Evolutionary conservation across 2,797 vertebrate genomes (phyloP), one percentile per base, ranked within the genome.

Genomic region (Nothura maculosa): DNA sequence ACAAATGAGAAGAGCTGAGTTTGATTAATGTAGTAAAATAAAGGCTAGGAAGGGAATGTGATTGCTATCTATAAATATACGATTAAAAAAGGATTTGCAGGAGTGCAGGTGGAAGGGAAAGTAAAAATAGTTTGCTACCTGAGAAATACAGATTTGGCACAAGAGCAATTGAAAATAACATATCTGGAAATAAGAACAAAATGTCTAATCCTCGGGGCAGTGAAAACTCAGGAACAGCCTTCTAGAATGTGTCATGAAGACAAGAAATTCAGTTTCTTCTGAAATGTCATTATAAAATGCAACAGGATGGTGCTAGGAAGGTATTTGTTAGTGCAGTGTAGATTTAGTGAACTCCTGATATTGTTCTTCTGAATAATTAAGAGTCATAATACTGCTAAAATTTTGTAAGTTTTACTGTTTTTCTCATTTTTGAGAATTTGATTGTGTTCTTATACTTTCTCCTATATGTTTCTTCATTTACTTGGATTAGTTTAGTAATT

Each of bases 21-120:
- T 86, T 93, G 90, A 92, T 89, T 92, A 81, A 10, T 11, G 24
- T 40, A 74, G 12, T 43, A 63, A 78, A 85, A 87, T 40, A 85
- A 85, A 90, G 80, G 21, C 27, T 63, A 36, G 57, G 68, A 58
- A 55, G 12, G 58, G 10, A 61, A 57, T 78, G 68, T 79, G 81
- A 91, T 69, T 91, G 45, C 60, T 61, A 18, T 60, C 36, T 52
- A 10, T 66, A 93, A 90, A 61, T 10, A 20, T 12, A 80, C 18
- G 40, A 54, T 77, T 24, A 78, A 32, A 66, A 32, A 36, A 75
- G 36, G 32, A 54, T 22, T 11, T 30, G 25, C 72, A 13, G 40
- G 34, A 52, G 7, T 6, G 20, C 57, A 48, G 6, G 10, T 24
- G 61, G 36, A 38, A 7, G 47, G 76, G n/a, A 18, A 61, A 76